Base-by-base conservation (phyloP, 2,888 invertebrate genomes). In the Chaetogeoica ovagalla region DNA sequence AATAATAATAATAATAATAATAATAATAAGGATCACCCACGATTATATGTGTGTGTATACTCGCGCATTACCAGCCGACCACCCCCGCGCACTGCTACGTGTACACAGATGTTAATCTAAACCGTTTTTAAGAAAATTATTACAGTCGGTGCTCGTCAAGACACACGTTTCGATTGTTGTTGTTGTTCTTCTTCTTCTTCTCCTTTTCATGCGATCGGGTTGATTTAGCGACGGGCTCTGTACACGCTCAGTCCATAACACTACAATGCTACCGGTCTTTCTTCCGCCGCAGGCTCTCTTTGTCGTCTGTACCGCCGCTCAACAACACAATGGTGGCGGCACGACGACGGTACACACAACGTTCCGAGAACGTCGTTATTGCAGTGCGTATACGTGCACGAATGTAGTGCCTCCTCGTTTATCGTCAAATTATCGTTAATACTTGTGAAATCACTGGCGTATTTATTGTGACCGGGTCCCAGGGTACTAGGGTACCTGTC, bases 151-250 rank as follows among this genome's bases (percentile, higher is more conserved):
- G 11, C 62, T 63, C 70, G 55, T 30, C 30, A 30, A 69, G 69
- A 77, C 77, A 77, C 77, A 70, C 70, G 69, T 70, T 79, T 66
- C 75, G 62, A 71, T 79, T 71, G 79, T 77, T 77, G 70, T 79
- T 65, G n/a, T n/a, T n/a, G n/a, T n/a, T n/a, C n/a, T n/a, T n/a
- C n/a, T n/a, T n/a, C n/a, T n/a, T n/a, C n/a, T n/a, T n/a, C n/a
- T n/a, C n/a, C 69, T 62, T 55, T 17, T 69, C 63, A 30, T 43
- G 57, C 52, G 79, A 79, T 79, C 71, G 79, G 79, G 79, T 79
- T 79, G 79, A 79, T 79, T 70, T 57, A n/a, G 59, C 59, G 75
- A 57, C 68, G 57, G 66, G 15, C 23, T 37, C 19, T 55, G 30
- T 30, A 30, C 30, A 4, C 30, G 30, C 30, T n/a, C n/a, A 19